Percentiles rank a stretch among this genome's conserved stretches.
Conservation (phyloP, 2,113 vertebrate species). For the Labeo rohita region DNA sequence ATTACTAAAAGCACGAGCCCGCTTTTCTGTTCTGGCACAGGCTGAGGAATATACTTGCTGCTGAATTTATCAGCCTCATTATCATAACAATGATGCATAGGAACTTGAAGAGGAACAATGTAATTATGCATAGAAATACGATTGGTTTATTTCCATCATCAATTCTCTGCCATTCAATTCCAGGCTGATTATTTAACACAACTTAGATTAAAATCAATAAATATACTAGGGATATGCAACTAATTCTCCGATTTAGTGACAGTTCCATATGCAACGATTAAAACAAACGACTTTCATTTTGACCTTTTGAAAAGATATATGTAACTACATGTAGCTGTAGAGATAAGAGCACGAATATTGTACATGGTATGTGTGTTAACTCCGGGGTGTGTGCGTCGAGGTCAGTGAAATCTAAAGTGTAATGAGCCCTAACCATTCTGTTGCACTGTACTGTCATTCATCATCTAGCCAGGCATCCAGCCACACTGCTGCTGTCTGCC, state of each 20-base stretch:
- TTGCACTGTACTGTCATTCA: constrained; percentile 43
- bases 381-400: constrained; percentile 5
- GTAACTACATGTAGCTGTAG: background rate
- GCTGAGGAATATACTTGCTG: background rate
- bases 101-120: background rate
- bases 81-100: constrained; percentile 34
- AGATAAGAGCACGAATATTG: background rate
- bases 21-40: background rate
- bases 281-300: background rate
- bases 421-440: constrained; percentile 45
- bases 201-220: constrained; percentile 8
- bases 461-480: constrained; percentile 30
- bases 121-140: constrained; percentile 11
- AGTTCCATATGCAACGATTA: background rate
- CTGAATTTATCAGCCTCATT: constrained; percentile 4
- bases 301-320: background rate
- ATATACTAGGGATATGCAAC: background rate
- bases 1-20: constrained; percentile 8
- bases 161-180: background rate
- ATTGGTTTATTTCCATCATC: background rate
- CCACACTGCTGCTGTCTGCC: constrained; percentile 15
- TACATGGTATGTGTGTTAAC: background rate
- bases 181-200: background rate
- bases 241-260: background rate
- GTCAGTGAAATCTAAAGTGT: constrained; percentile 36